phyloP scores from a whole-genome alignment of 2,113 vertebrate genomes.

The Eonycteris spelaea region DNA sequence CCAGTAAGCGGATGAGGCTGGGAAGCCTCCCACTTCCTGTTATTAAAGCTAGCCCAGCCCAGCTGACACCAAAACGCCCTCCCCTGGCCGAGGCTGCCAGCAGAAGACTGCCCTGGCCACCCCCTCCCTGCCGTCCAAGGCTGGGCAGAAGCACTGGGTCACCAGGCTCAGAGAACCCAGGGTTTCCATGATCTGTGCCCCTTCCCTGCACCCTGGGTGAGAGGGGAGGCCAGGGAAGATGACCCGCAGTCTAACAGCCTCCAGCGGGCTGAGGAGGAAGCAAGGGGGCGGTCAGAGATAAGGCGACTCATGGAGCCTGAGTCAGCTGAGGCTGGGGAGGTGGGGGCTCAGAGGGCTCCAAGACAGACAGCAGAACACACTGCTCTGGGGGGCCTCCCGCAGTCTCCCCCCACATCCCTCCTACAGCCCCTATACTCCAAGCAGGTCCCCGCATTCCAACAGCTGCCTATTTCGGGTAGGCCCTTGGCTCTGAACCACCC shows the following conservation, averaged over 20 bases:
- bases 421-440: not conserved
- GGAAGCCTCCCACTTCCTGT: slow-evolving; percentile 84
- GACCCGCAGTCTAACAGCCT: not conserved
- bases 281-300: not conserved
- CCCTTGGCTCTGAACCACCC: not conserved
- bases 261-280: slow-evolving; percentile 8
- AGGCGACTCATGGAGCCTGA: not conserved
- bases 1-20: slow-evolving; percentile 72
- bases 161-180: not conserved
- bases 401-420: not conserved
- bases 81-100: slow-evolving; percentile 23
- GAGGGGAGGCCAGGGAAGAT: not conserved
- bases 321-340: not conserved
- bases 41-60: slow-evolving; percentile 73
- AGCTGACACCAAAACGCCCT: slow-evolving; percentile 59
- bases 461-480: not conserved
- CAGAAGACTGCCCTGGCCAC: not conserved
- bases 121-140: not conserved
- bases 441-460: not conserved
- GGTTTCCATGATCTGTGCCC: not conserved
- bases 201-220: not conserved
- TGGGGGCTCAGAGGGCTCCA: not conserved
- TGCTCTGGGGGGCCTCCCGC: not conserved
- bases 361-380: not conserved
- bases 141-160: not conserved